Evolutionary conservation across 2,113 vertebrate genomes (phyloP).

Genomic region (Corvus hawaiiensis): DNA sequence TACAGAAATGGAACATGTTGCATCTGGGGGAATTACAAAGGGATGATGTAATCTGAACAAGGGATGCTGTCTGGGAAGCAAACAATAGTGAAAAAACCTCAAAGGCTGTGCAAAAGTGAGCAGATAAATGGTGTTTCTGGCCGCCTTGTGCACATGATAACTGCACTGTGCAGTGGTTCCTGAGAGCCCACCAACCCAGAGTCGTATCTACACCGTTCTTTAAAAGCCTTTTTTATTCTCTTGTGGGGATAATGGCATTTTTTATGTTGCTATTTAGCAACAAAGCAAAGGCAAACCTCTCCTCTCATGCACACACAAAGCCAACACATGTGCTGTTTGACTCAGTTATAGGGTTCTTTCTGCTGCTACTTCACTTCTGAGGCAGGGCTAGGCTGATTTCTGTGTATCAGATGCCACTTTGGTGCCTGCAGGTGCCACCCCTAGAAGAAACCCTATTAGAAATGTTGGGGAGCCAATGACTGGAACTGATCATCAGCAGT

Average conservation of each 20-base stretch:
- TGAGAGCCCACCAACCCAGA: not conserved
- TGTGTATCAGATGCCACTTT: not conserved
- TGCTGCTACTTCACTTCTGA: not conserved
- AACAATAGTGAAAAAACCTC: not conserved
- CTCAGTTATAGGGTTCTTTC: not conserved
- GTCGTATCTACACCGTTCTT: not conserved
- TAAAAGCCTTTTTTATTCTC: not conserved
- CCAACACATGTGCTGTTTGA: not conserved
- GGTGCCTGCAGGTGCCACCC: not conserved
- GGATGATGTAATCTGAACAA: too few species aligned
- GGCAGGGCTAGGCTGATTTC: not conserved
- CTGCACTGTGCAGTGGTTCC: not conserved
- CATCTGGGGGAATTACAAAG: not conserved
- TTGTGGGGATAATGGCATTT: not conserved
- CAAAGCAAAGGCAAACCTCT: not conserved
- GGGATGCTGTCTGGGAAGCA: not conserved
- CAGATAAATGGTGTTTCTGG: not conserved
- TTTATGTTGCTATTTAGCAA: not conserved
- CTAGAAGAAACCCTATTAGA: not conserved
- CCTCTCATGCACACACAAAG: accelerated
- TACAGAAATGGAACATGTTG: not conserved
- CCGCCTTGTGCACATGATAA: accelerated
- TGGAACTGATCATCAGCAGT: not conserved
- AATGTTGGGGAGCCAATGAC: not conserved
- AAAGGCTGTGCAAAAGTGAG: not conserved